Evolutionary conservation across 53 echinoderm and acorn worm species (phyloP), one percentile per base, ranked within the genome.

Genomic region (Hippasteria phrygiana): DNA sequence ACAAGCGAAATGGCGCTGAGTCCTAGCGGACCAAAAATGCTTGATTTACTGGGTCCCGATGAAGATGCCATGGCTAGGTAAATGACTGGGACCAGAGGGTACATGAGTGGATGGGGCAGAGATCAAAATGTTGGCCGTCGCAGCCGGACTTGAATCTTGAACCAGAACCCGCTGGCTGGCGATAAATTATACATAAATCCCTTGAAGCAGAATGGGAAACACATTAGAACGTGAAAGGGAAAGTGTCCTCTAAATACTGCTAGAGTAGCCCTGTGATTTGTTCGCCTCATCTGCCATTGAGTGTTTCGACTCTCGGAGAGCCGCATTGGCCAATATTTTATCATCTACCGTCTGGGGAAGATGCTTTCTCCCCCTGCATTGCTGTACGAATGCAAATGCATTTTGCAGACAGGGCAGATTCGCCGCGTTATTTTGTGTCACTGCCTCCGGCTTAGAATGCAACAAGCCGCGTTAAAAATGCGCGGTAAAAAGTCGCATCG

Each of bases 161-260:
- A 38, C n/a, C 74, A 59, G 50, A 8, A 33, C 63, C 81, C 64
- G 55, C 41, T 31, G 81, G 64, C 65, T 45, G 11, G 63, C 31
- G 28, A 64, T 80, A 64, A 43, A 80, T 80, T 80, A 80, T 80
- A 80, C 81, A 80, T 80, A 67, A 67, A 48, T 14, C 69, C 34
- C 81, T 80, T 80, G 63, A 63, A 80, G 42, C 54, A 63, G 40
- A 80, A 80, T 80, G 64, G 81, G 31, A 80, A 80, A 80, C 62
- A 64, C 81, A 80, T 80, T 80, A 80, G 81, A 78, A 43, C 81
- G 81, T 80, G 38, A 42, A 78, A 41, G 32, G 43, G 43, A 3
- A 39, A 80, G 81, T 80, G 63, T 29, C 14, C 41, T 80, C 62
- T 62, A 80, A 80, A 80, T 45, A 80, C 81, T 27, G 35, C 31